Evolutionary conservation across 2,888 invertebrate species (phyloP), one percentile per base, ranked within the genome.

Genomic region (Phalangium opilio): DNA sequence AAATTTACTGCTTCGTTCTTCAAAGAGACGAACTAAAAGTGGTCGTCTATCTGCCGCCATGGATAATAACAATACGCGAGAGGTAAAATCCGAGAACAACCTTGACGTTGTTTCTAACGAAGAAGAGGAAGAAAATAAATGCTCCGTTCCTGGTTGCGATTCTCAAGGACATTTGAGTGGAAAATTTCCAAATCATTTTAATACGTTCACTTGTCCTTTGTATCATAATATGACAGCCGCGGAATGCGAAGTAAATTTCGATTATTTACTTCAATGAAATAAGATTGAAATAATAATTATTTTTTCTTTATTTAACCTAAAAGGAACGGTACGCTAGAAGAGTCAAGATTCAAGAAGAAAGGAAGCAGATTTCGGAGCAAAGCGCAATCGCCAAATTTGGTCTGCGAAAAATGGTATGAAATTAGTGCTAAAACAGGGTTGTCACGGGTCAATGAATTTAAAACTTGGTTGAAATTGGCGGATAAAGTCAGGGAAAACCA

Each of bases 151-250:
- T 44, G 82, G 73, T 5, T 93, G 83, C 46, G 84, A 90, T 63
- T 90, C 90, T 1, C 17, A 15, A 40, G 58, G 58, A 1, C 57
- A 58, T 50, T 41, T 59, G 33, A 56, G 53, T 51, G 60, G 60
- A 2, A 57, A 49, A 40, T 50, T 52, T 45, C 57, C 59, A 10
- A 43, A 51, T n/a, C 95, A 95, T 69, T 86, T 89, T 64, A 83
- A 89, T 2, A 74, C 84, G 51, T 85, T 89, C 65, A 86, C 87
- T 18, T 95, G 95, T 62, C 93, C 93, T 2, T 63, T 79, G 45
- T 95, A 83, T 70, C 93, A 93, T 68, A 89, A 91, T 67, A 78
- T 78, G 57, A 77, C 81, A 8, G 74, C 78, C 19, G 76, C 76
- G 43, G 76, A 79, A 58, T 83, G 84, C 61, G 70, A 69, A 27